Percentiles rank a stretch among this genome's conserved stretches.
Conservation (phyloP, 23 tunicate species). For the Clavelina lepadiformis region DNA sequence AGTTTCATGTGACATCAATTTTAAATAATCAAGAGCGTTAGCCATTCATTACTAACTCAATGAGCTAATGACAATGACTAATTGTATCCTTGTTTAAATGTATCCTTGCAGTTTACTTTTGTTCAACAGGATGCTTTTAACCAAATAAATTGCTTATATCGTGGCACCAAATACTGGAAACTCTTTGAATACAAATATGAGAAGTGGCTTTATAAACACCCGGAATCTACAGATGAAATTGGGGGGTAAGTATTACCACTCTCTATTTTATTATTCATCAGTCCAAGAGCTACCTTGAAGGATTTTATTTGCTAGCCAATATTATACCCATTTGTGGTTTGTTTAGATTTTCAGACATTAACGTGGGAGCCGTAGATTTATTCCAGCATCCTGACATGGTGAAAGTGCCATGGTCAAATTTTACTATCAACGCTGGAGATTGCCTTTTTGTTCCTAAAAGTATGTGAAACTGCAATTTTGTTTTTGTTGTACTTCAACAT, state of each 20-base stretch:
- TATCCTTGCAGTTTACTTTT: no score
- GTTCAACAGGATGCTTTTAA: slow-evolving; percentile 70
- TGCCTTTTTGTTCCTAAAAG: slow-evolving; percentile 85
- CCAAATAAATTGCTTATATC: slow-evolving; percentile 69
- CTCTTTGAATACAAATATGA: slow-evolving; percentile 80
- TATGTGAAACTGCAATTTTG: slow-evolving; percentile 6
- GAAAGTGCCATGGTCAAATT: slow-evolving; percentile 73
- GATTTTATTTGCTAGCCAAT: no score
- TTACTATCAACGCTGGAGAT: slow-evolving; percentile 80
- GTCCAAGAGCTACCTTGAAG: no score
- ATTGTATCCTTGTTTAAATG: no score
- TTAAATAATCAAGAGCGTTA: no score
- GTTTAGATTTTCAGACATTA: slow-evolving; percentile 63
- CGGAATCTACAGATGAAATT: slow-evolving; percentile 57
- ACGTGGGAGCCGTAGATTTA: slow-evolving; percentile 67
- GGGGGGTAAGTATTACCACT: slow-evolving; percentile 90
- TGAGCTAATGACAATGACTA: no score
- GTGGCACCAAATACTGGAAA: slow-evolving; percentile 75
- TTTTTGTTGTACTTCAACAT: no score
- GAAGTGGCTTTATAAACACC: slow-evolving; percentile 70
- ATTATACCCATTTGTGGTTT: no score
- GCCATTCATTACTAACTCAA: no score
- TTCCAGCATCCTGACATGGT: slow-evolving; percentile 51
- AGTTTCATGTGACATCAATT: no score
- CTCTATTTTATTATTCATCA: no score